Percentiles rank a stretch among this genome's conserved stretches.
phyloP scores from a whole-genome alignment of 2,888 invertebrate species.

The Willowsia nigromaculata region DNA sequence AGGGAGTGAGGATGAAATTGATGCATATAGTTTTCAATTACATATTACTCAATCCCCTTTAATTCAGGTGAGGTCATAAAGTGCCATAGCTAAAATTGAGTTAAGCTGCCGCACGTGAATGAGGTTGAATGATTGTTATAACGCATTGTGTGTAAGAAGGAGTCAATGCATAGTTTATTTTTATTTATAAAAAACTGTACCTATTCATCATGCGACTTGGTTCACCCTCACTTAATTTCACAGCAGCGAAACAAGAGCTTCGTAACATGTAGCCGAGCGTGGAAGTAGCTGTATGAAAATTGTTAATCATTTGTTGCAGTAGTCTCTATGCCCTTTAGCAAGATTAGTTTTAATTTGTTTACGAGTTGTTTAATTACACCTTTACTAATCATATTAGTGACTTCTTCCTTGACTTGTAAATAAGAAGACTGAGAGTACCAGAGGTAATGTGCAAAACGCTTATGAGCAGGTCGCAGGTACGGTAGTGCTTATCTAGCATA shows the following conservation, averaged over 20 bases:
- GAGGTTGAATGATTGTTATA: background rate
- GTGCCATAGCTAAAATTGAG: background rate
- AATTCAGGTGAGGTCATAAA: background rate
- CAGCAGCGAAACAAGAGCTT: too few relatives aligned
- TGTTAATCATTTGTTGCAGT: background rate
- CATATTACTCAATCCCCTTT: background rate
- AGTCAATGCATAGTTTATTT: too few relatives aligned
- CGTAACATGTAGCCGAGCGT: background rate
- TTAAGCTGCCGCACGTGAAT: background rate
- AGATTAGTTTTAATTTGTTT: constrained; percentile 24
- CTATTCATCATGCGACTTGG: too few relatives aligned
- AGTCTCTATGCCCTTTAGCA: background rate
- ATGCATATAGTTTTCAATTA: background rate
- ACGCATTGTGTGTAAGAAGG: too few relatives aligned
- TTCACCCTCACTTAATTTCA: too few relatives aligned
- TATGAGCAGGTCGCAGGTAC: background rate
- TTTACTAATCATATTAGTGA: constrained; percentile 45
- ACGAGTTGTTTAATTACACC: constrained; percentile 50
- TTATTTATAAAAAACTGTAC: background rate
- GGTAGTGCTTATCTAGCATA: background rate
- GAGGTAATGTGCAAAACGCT: background rate
- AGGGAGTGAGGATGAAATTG: background rate
- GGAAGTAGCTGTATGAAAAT: background rate
- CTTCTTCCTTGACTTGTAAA: constrained; percentile 47
- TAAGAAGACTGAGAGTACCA: background rate